phyloP scores from a whole-genome alignment of 2,113 vertebrate genomes.

The Cricetomys ansorgei region DNA sequence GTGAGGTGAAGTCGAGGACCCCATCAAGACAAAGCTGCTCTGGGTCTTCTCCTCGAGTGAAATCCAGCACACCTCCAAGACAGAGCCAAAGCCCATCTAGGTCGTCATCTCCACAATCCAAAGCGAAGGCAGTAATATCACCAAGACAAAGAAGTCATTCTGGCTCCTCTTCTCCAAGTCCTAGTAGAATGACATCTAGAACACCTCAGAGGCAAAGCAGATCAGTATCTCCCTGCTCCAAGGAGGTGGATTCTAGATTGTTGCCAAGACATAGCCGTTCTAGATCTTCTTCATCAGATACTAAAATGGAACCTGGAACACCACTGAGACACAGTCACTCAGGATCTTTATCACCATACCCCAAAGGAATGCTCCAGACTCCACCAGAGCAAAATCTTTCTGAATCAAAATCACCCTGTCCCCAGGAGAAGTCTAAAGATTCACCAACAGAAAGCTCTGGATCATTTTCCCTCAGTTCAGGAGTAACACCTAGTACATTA shows the following conservation, averaged over 20 bases:
- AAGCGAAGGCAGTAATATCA: conserved; percentile 49
- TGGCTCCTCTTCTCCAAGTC: conserved; percentile 80
- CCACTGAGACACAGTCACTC: conserved; percentile 71
- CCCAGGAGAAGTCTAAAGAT: conserved; percentile 67
- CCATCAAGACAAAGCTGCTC: conserved; percentile 71
- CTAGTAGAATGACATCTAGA: conserved; percentile 62
- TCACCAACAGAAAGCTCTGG: conserved; percentile 43
- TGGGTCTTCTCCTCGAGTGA: conserved; percentile 64
- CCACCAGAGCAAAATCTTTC: conserved; percentile 51
- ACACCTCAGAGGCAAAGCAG: conserved; percentile 65
- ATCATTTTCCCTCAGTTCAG: background rate
- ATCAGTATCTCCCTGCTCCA: conserved; percentile 64
- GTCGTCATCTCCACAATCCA: conserved; percentile 60
- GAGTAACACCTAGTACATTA: conserved; percentile 29
- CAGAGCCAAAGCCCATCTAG: conserved; percentile 58
- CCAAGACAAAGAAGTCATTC: conserved; percentile 74
- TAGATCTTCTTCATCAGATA: conserved; percentile 79
- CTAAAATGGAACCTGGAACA: conserved; percentile 74
- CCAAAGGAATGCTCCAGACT: conserved; percentile 72
- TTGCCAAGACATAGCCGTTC: conserved; percentile 66
- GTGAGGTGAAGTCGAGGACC: conserved; percentile 71
- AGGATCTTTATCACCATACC: conserved; percentile 63
- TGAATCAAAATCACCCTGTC: conserved; percentile 70
- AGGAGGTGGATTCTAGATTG: conserved; percentile 47
- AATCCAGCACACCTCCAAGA: conserved; percentile 64